Percentiles rank a stretch among this genome's conserved stretches.
phyloP scores from a whole-genome alignment of 2,888 invertebrate genomes.

The Mesorhabditis spiculigera region DNA sequence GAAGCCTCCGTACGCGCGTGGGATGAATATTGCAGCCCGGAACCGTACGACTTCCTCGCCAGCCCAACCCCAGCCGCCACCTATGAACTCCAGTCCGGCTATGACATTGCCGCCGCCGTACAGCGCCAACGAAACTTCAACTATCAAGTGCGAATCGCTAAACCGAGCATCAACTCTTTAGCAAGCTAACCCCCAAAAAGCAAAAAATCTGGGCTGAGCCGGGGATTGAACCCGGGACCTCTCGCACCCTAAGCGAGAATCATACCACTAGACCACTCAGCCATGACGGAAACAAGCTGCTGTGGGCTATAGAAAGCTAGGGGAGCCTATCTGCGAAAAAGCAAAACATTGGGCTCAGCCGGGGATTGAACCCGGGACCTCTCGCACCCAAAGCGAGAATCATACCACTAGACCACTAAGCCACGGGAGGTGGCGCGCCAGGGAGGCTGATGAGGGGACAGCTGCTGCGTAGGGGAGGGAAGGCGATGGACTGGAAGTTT shows the following conservation, averaged over 20 bases:
- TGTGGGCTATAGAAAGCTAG: too few species aligned
- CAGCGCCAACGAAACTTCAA: constrained; percentile 62
- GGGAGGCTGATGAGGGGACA: too few species aligned
- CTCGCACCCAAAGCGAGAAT: constrained; percentile 54
- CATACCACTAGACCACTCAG: constrained; percentile 54
- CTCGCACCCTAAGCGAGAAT: constrained; percentile 58
- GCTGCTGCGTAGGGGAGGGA: too few species aligned
- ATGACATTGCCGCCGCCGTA: constrained; percentile 61
- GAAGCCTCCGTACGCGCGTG: constrained; percentile 40
- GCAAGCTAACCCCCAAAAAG: not conserved
- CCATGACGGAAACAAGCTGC: too few species aligned
- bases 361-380: constrained; percentile 50
- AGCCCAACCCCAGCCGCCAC: constrained; percentile 31
- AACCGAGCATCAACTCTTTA: not conserved
- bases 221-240: constrained; percentile 53
- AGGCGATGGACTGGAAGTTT: too few species aligned
- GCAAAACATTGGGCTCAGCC: constrained; percentile 23
- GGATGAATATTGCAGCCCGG: constrained; percentile 37
- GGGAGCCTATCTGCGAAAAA: too few species aligned
- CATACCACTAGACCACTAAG: constrained; percentile 45
- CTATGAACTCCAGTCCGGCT: constrained; percentile 52
- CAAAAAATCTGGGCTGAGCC: not conserved
- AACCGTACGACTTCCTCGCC: constrained; percentile 58
- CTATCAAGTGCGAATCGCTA: constrained; percentile 59
- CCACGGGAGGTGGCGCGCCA: too few species aligned